Evolutionary conservation across 2,888 invertebrate species (phyloP).

Genomic region (Ectropis crepuscularia): DNA sequence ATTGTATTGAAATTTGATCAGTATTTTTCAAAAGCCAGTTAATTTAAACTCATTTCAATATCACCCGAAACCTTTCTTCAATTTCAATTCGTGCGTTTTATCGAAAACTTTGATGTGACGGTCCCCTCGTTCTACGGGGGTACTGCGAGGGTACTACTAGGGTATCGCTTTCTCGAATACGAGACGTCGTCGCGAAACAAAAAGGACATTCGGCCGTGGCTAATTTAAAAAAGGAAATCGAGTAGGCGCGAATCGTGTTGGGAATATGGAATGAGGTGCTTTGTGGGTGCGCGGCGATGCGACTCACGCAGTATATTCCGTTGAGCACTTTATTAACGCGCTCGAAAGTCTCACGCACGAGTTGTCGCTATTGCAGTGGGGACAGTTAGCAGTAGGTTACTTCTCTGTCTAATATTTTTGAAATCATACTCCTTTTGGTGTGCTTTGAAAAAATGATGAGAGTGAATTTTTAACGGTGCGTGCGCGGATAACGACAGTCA

Average conservation of each 20-base stretch:
- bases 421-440: background rate
- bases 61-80: constrained; percentile 47
- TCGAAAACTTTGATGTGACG: constrained; percentile 60
- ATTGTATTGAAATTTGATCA: constrained; percentile 4
- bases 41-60: constrained; percentile 33
- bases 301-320: constrained; percentile 63
- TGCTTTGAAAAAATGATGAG: too few relatives aligned
- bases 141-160: constrained; percentile 34
- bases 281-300: constrained; percentile 81
- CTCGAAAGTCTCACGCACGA: constrained; percentile 55
- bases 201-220: constrained; percentile 79
- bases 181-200: constrained; percentile 70
- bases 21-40: constrained; percentile 14
- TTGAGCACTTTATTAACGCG: constrained; percentile 75
- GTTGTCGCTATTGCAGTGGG: constrained; percentile 45
- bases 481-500: too few relatives aligned
- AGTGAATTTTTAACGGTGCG: too few relatives aligned
- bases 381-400: constrained; percentile 27
- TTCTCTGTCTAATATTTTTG: constrained; percentile 9
- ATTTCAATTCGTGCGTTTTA: constrained; percentile 55
- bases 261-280: constrained; percentile 73
- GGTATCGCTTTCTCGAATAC: constrained; percentile 59
- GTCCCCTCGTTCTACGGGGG: constrained; percentile 49
- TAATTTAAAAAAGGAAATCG: constrained; percentile 84
- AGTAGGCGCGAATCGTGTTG: constrained; percentile 66